Conservation (phyloP, 2,113 vertebrate species). For the Rhineura floridana region DNA sequence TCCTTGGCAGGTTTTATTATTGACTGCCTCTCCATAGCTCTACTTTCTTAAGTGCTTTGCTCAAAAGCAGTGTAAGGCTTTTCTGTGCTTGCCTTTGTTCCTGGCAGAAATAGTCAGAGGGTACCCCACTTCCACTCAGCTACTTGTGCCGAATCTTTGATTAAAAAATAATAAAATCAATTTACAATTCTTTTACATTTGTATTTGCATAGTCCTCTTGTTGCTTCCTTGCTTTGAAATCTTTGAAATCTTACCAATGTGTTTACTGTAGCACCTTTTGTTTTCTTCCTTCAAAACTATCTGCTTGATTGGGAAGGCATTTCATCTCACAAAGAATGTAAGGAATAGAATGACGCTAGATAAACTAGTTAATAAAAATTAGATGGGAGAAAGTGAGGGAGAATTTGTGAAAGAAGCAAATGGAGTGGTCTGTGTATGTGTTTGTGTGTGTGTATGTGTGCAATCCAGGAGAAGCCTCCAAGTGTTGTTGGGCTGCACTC, state of each 20-base stretch:
- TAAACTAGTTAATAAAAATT: neutral
- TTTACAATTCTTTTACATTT: conserved; percentile 10
- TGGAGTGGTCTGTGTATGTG: too few species aligned
- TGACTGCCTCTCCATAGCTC: neutral
- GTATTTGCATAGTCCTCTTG: conserved; percentile 19
- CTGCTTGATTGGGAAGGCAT: neutral
- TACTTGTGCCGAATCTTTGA: conserved; percentile 9
- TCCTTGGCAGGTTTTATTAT: conserved; percentile 19
- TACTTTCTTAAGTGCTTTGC: neutral
- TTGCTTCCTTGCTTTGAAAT: neutral
- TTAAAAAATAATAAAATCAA: conserved; percentile 26
- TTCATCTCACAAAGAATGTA: neutral
- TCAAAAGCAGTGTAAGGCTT: neutral
- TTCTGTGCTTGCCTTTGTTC: neutral
- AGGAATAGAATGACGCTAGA: neutral
- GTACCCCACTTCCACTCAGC: conserved; percentile 18
- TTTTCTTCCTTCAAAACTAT: conserved; percentile 23
- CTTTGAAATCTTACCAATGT: conserved; percentile 38
- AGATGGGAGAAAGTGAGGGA: neutral
- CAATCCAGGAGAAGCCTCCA: too few species aligned
- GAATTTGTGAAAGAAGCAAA: neutral
- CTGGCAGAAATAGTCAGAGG: conserved; percentile 28
- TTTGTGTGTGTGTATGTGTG: too few species aligned
- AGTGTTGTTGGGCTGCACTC: too few species aligned
- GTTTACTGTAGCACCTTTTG: conserved; percentile 13